These are phyloP conservation scores for Autographa pulchrina DNA, from an alignment of 2,888 invertebrate genomes.

Conservation along the genomic window DNA sequence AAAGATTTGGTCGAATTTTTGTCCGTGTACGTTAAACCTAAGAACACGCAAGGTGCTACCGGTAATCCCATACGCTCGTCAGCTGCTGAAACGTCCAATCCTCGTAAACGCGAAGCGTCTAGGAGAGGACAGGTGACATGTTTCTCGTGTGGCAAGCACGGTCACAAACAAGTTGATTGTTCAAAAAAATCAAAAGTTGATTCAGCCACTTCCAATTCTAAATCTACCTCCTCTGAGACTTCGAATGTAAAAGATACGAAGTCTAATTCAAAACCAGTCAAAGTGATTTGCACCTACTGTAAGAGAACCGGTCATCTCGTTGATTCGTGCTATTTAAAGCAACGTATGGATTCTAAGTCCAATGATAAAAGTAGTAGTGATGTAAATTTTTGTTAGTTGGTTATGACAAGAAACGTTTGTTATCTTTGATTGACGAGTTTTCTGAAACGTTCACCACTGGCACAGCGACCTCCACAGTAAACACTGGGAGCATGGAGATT, in stretches of 20 bases:
- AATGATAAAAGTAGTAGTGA: background rate
- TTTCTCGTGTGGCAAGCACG: too few relatives aligned
- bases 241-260: too few relatives aligned
- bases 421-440: background rate
- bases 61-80: background rate
- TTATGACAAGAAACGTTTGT: background rate
- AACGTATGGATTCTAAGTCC: too few relatives aligned
- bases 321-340: too few relatives aligned
- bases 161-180: too few relatives aligned
- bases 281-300: too few relatives aligned
- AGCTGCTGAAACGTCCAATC: background rate
- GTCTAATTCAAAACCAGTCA: too few relatives aligned
- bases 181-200: too few relatives aligned
- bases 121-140: background rate
- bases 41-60: background rate
- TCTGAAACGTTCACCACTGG: slow-evolving; percentile 2
- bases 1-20: slow-evolving; percentile 1
- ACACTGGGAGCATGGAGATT: slow-evolving; percentile 4
- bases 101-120: background rate
- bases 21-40: slow-evolving; percentile 2
- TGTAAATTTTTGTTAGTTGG: background rate
- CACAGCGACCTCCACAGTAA: background rate
- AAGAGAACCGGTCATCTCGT: too few relatives aligned
- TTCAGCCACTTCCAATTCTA: too few relatives aligned
- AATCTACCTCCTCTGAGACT: too few relatives aligned